These are phyloP conservation scores for Plectropomus leopardus DNA, from an alignment of 2,113 vertebrate species.

Conservation along the genomic window DNA sequence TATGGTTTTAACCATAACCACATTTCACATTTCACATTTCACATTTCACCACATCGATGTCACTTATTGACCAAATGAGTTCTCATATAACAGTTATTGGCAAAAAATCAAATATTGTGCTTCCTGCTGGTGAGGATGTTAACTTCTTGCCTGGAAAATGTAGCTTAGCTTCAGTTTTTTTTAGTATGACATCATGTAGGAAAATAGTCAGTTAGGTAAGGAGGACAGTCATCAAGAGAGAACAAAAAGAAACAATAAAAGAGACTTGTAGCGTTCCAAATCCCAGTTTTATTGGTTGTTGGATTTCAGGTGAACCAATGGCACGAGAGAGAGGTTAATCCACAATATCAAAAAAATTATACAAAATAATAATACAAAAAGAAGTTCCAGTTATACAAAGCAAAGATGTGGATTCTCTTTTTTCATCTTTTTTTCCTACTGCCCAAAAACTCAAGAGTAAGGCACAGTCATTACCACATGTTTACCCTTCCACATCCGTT, in stretches of 20 bases:
- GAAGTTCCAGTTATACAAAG: constrained; percentile 86
- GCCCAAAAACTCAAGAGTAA: constrained; percentile 79
- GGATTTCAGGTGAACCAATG: constrained; percentile 95
- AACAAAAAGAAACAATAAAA: not conserved
- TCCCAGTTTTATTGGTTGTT: constrained; percentile 91
- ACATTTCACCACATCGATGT: too few relatives aligned
- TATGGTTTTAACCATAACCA: too few relatives aligned
- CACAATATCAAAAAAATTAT: constrained; percentile 87
- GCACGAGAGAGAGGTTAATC: constrained; percentile 93
- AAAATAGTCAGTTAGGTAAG: not conserved
- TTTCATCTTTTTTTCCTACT: constrained; percentile 59
- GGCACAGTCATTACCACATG: constrained; percentile 87
- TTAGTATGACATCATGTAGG: too few relatives aligned
- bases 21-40: too few relatives aligned
- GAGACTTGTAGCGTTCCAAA: constrained; percentile 80
- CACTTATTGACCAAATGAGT: too few relatives aligned
- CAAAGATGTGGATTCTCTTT: constrained; percentile 80
- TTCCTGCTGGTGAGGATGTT: too few relatives aligned
- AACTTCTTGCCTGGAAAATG: too few relatives aligned
- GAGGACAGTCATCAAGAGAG: not conserved
- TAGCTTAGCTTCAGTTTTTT: too few relatives aligned
- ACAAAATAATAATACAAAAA: constrained; percentile 85
- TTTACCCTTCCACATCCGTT: constrained; percentile 71
- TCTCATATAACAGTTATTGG: too few relatives aligned
- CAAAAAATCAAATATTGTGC: too few relatives aligned